A percentile compares a stretch with the other conserved stretches of the same genome.
These are phyloP conservation scores for Porites lutea DNA, from an alignment of 64 coral and sea anemone genomes.

Conservation along the genomic window DNA sequence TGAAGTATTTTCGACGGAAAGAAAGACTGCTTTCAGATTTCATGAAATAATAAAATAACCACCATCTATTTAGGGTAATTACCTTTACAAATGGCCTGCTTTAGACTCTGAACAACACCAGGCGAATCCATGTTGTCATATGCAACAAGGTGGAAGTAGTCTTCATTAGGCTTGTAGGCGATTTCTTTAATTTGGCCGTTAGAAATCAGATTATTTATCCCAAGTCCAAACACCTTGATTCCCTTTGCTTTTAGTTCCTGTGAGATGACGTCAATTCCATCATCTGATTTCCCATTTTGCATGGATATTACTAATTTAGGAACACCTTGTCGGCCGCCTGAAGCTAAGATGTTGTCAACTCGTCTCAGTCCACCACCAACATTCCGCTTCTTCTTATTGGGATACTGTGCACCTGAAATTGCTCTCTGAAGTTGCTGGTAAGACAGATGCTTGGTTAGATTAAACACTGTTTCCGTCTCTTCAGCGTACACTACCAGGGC, in stretches of 20 bases:
- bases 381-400: not conserved
- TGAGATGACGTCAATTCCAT: slow-evolving; percentile 3
- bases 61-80: not conserved
- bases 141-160: not conserved
- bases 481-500: slow-evolving; percentile 17
- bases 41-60: too few relatives aligned
- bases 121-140: not conserved
- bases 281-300: not conserved
- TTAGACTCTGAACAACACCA: not conserved
- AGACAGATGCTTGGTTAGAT: not conserved
- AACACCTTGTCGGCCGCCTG: not conserved
- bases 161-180: not conserved
- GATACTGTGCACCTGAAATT: not conserved
- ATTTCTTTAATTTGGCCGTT: not conserved
- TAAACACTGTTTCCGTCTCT: not conserved
- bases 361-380: not conserved
- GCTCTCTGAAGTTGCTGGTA: not conserved
- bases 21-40: too few relatives aligned
- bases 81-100: slow-evolving; percentile 3
- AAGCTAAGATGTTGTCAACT: not conserved
- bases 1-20: too few relatives aligned
- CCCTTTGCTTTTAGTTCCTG: not conserved
- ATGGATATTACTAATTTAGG: not conserved
- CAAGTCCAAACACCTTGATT: not conserved
- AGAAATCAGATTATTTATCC: not conserved